These are phyloP conservation scores for Pseudoips prasinana DNA, from an alignment of 2,888 invertebrate genomes.

Conservation along the genomic window DNA sequence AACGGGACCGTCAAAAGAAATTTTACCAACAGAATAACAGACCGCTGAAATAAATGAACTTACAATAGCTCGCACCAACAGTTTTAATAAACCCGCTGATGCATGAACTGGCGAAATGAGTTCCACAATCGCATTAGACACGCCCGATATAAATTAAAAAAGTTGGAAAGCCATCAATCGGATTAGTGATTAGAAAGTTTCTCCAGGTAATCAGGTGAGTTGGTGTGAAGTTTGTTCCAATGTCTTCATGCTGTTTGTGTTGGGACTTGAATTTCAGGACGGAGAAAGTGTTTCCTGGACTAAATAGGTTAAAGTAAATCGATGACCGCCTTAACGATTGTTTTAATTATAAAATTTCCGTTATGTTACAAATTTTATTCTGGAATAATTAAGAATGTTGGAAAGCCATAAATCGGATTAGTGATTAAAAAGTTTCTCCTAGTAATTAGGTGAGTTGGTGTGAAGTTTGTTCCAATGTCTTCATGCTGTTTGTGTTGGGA, in stretches of 20 bases:
- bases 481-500: slow-evolving; percentile 3
- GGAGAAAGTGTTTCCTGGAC: too few relatives aligned
- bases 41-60: too few relatives aligned
- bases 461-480: slow-evolving; percentile 16
- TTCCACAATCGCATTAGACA: too few relatives aligned
- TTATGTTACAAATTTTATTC: too few relatives aligned
- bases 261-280: slow-evolving; percentile 3
- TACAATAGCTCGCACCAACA: too few relatives aligned
- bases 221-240: slow-evolving; percentile 19
- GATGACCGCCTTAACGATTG: too few relatives aligned
- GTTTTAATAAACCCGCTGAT: too few relatives aligned
- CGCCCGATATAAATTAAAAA: slow-evolving; percentile 44
- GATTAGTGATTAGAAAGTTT: slow-evolving; percentile 36
- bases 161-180: slow-evolving; percentile 40
- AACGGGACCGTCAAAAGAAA: too few relatives aligned
- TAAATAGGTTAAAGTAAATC: too few relatives aligned
- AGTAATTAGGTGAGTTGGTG: slow-evolving; percentile 24
- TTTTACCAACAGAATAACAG: too few relatives aligned
- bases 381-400: slow-evolving; percentile 58
- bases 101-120: too few relatives aligned
- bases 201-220: slow-evolving; percentile 22
- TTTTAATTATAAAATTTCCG: too few relatives aligned
- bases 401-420: slow-evolving; percentile 32
- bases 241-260: slow-evolving; percentile 6
- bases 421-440: slow-evolving; percentile 34